A percentile compares a stretch with the other conserved stretches of the same genome.
phyloP scores from a whole-genome alignment of 37 sponge, comb jelly and placozoan species.

The Haliclona indistincta region DNA sequence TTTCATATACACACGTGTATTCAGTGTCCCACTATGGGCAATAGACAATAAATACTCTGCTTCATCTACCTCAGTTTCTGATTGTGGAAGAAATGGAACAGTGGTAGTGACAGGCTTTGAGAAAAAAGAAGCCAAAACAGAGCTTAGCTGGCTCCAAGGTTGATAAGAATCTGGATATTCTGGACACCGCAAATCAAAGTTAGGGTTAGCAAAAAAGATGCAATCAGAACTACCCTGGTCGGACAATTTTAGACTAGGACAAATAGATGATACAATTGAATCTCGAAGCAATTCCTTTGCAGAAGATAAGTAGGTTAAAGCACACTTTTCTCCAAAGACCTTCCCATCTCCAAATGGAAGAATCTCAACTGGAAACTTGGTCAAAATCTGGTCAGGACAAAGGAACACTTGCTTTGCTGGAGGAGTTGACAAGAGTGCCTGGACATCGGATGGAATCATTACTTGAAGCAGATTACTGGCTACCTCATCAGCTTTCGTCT shows the following conservation, averaged over 20 bases:
- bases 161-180: background rate
- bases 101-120: conserved; percentile 5
- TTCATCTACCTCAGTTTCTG: conserved; percentile 31
- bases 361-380: conserved; percentile 30
- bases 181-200: conserved; percentile 3
- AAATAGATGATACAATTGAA: conserved; percentile 9
- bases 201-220: conserved; percentile 30
- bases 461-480: conserved; percentile 15
- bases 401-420: conserved; percentile 8
- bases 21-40: background rate
- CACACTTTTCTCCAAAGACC: conserved; percentile 18
- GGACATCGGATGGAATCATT: conserved; percentile 19
- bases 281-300: conserved; percentile 22
- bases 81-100: conserved; percentile 11
- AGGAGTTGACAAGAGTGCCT: background rate
- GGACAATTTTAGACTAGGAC: background rate
- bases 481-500: conserved; percentile 11
- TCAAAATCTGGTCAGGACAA: conserved; percentile 24
- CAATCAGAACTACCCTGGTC: conserved; percentile 4
- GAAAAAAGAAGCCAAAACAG: conserved; percentile 19
- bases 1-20: background rate
- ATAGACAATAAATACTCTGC: background rate
- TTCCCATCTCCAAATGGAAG: conserved; percentile 17
- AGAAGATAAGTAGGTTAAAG: conserved; percentile 26
- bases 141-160: conserved; percentile 15